A percentile compares a stretch with the other conserved stretches of the same genome.
Evolutionary conservation across 1,140 invertebrate genomes (phyloP).

Genomic region (Hypsibius dujardini): DNA sequence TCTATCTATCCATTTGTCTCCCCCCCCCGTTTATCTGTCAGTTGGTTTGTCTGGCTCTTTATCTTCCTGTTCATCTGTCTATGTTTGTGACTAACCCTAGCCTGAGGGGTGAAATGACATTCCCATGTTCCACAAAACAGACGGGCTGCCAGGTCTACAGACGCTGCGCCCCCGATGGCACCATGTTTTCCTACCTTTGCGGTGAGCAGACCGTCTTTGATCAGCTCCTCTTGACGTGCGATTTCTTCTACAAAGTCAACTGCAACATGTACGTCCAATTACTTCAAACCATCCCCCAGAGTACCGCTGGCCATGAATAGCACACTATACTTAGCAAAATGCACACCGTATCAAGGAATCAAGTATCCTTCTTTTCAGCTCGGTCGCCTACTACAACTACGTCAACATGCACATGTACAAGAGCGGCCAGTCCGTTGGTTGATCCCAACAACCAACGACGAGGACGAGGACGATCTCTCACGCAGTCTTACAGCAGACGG

Average conservation of each 20-base stretch:
- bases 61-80: no score
- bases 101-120: no score
- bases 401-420: slow-evolving; percentile 6
- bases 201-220: slow-evolving; percentile 31
- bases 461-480: neutral
- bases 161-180: slow-evolving; percentile 20
- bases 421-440: neutral
- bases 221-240: slow-evolving; percentile 29
- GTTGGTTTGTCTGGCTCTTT: no score
- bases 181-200: slow-evolving; percentile 28
- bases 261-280: neutral
- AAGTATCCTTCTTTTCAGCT: neutral
- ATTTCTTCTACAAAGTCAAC: slow-evolving; percentile 10
- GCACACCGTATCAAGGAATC: neutral
- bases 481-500: no score
- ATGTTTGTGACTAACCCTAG: no score
- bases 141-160: no score
- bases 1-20: no score
- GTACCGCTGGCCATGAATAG: no score
- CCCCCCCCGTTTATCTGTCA: no score
- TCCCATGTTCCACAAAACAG: no score
- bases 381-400: neutral
- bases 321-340: neutral
- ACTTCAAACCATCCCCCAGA: neutral
- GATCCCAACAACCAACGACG: neutral